Evolutionary conservation across 2,113 vertebrate species (phyloP).

Genomic region (Macquaria ambigua): DNA sequence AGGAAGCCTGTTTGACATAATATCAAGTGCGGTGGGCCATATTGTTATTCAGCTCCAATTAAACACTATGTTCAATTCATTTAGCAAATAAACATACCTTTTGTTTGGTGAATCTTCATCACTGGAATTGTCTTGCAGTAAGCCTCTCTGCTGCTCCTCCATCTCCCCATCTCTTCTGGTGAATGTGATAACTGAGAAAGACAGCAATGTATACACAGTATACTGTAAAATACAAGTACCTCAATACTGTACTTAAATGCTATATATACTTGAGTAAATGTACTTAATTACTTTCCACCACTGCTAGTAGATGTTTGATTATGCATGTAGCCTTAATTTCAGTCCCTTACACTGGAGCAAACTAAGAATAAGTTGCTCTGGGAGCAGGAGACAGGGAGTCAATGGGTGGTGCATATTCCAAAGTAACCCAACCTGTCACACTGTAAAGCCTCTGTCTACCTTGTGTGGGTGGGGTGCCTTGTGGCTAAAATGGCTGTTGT

Average conservation of each 20-base stretch:
- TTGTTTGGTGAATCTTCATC: constrained; percentile 85
- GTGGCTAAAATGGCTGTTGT: neutral
- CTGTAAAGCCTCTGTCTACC: neutral
- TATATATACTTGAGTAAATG: too few species aligned
- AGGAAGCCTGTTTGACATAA: neutral
- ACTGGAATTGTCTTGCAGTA: constrained; percentile 90
- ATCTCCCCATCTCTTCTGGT: constrained; percentile 83
- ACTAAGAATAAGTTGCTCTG: neutral
- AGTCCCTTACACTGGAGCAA: neutral
- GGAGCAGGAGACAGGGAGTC: neutral
- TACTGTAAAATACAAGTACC: neutral
- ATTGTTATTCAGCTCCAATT: neutral
- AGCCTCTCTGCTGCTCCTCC: constrained; percentile 87
- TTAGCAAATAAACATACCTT: constrained; percentile 77
- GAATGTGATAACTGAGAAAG: constrained; percentile 80
- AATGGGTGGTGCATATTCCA: neutral
- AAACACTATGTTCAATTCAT: neutral
- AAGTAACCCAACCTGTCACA: neutral
- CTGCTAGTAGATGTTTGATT: neutral
- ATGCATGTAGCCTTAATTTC: neutral
- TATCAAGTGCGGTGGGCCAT: neutral
- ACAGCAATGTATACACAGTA: constrained; percentile 14
- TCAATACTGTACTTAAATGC: too few species aligned
- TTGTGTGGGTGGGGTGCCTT: neutral
- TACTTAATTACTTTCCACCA: too few species aligned